phyloP scores from a whole-genome alignment of 2,113 vertebrate species.

The Platanista minor region DNA sequence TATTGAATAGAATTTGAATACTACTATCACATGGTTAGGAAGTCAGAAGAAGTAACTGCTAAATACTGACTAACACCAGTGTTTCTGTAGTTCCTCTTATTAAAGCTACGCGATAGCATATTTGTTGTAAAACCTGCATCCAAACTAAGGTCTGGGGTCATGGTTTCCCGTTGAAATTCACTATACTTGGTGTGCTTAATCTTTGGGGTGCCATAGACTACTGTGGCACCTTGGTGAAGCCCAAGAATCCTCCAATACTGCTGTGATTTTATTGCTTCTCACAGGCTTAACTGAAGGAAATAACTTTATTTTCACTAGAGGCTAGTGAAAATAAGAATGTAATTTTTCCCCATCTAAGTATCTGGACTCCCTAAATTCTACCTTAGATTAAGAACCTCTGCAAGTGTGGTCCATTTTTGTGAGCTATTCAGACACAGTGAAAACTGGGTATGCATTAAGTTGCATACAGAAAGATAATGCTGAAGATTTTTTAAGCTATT shows the following conservation, averaged over 20 bases:
- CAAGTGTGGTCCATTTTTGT: neutral
- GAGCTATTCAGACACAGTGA: neutral
- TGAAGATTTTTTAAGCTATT: neutral
- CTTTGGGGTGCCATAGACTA: neutral
- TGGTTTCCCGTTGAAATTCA: neutral
- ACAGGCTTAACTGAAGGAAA: neutral
- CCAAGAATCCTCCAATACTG: neutral
- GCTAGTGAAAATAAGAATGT: neutral
- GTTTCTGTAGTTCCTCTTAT: neutral
- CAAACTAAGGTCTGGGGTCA: neutral
- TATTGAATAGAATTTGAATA: neutral
- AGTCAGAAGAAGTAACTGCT: neutral
- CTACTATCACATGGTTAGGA: neutral
- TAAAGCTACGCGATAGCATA: neutral
- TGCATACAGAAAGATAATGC: neutral
- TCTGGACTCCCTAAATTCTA: neutral
- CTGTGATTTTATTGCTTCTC: neutral
- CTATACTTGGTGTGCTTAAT: neutral
- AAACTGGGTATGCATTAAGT: neutral
- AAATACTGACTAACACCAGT: neutral
- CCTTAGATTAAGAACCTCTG: neutral
- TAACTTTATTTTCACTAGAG: neutral
- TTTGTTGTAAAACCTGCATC: neutral
- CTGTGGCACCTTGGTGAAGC: neutral
- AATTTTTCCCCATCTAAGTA: neutral